phyloP scores from a whole-genome alignment of 1,140 invertebrate species.

The Cecropterus lyciades region DNA sequence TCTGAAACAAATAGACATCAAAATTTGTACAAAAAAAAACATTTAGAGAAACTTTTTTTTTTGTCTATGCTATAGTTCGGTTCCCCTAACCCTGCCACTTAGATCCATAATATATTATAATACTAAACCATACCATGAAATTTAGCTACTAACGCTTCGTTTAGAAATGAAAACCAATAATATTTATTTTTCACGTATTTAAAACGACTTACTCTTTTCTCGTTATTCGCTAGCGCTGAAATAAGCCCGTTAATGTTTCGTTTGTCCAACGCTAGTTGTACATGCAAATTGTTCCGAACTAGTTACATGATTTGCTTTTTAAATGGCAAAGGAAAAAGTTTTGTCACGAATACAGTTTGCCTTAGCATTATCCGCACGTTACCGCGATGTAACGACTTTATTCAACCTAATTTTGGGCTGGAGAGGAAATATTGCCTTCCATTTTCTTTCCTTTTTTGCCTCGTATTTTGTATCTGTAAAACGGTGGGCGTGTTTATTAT shows the following conservation, averaged over 20 bases:
- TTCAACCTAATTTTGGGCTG: constrained; percentile 23
- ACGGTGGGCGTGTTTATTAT: no score
- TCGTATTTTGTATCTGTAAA: neutral
- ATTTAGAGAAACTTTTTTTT: no score
- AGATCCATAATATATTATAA: no score
- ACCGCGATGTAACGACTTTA: constrained; percentile 32
- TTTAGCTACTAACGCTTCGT: no score
- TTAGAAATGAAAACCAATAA: no score
- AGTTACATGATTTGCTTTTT: constrained; percentile 36
- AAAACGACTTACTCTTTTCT: no score
- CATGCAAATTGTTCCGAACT: constrained; percentile 41
- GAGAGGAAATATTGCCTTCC: constrained; percentile 17
- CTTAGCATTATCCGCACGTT: constrained; percentile 35
- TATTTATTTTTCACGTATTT: no score
- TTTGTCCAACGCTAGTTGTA: constrained; percentile 37
- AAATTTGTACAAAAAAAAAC: no score
- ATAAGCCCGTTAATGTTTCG: constrained; percentile 2
- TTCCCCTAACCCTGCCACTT: no score
- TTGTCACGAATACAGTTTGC: constrained; percentile 36
- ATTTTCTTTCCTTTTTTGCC: constrained; percentile 16
- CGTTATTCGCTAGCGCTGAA: constrained; percentile 5
- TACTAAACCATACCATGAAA: no score
- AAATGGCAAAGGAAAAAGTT: constrained; percentile 34
- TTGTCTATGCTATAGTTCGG: no score
- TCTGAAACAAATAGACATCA: no score